These are phyloP conservation scores for Lomographa bimaculata DNA, from an alignment of 2,888 invertebrate species.

Conservation along the genomic window DNA sequence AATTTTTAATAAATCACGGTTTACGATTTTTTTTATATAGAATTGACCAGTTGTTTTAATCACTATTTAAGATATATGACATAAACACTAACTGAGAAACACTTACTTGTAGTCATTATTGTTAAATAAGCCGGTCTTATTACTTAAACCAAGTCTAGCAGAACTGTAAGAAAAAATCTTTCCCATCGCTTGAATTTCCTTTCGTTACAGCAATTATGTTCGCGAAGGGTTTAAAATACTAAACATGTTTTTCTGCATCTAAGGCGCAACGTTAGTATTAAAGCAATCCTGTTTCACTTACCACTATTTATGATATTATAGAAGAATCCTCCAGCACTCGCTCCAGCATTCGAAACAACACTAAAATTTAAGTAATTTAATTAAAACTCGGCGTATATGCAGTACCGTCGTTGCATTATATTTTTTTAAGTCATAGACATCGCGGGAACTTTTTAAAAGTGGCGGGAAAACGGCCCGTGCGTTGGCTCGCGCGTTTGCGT, in stretches of 20 bases:
- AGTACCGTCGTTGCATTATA: constrained; percentile 38
- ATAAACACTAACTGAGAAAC: too few relatives aligned
- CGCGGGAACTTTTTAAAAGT: constrained; percentile 49
- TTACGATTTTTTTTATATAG: too few relatives aligned
- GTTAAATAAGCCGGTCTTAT: too few relatives aligned
- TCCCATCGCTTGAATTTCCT: constrained; percentile 21
- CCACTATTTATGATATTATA: constrained; percentile 52
- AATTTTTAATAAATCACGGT: too few relatives aligned
- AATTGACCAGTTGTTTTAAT: too few relatives aligned
- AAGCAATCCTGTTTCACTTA: constrained; percentile 59
- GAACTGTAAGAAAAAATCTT: constrained; percentile 5
- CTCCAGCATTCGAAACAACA: constrained; percentile 49
- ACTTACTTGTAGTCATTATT: too few relatives aligned
- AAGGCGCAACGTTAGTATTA: constrained; percentile 43
- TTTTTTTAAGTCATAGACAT: constrained; percentile 47
- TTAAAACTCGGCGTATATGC: constrained; percentile 34
- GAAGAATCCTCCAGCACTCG: constrained; percentile 39
- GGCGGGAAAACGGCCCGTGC: constrained; percentile 48
- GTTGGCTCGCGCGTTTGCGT: constrained; percentile 55
- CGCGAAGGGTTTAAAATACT: constrained; percentile 42
- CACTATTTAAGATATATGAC: too few relatives aligned
- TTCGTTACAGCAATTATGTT: constrained; percentile 31
- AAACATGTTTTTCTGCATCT: constrained; percentile 46
- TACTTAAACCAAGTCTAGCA: too few relatives aligned
- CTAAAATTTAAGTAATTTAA: constrained; percentile 39